Conservation (phyloP, 2,888 invertebrate species). For the Cerastoderma edule region DNA sequence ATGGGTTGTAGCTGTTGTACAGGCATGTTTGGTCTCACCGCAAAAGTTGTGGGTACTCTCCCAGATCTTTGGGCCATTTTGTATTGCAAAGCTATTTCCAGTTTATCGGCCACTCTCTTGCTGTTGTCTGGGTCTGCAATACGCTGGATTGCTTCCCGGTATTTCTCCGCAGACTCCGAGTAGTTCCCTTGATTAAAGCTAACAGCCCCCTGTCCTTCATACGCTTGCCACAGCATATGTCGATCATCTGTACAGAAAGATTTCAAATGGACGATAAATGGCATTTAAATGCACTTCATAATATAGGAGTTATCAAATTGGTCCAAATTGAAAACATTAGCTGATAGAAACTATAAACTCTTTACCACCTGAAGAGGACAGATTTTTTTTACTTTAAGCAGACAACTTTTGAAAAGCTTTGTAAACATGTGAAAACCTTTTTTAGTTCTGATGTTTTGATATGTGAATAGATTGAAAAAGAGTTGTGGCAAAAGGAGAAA, state of each 20-base stretch:
- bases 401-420: too few species aligned
- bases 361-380: too few species aligned
- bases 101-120: constrained; percentile 30
- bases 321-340: too few species aligned
- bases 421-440: too few species aligned
- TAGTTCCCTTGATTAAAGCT: constrained; percentile 55
- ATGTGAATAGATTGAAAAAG: too few species aligned
- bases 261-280: too few species aligned
- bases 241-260: constrained; percentile 71
- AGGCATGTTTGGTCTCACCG: background rate
- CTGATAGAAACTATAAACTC: too few species aligned
- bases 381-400: too few species aligned
- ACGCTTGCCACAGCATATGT: constrained; percentile 71
- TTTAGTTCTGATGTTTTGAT: too few species aligned
- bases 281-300: too few species aligned
- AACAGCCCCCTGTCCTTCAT: constrained; percentile 69
- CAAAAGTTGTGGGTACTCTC: background rate
- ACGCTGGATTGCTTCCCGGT: constrained; percentile 8
- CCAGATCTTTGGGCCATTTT: constrained; percentile 1
- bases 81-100: constrained; percentile 8
- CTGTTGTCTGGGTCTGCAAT: constrained; percentile 23
- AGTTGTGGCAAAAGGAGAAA: too few species aligned
- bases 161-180: constrained; percentile 7
- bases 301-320: too few species aligned
- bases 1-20: background rate